Base-by-base conservation (phyloP, 2,113 vertebrate species). In the Gobiocypris rarus region DNA sequence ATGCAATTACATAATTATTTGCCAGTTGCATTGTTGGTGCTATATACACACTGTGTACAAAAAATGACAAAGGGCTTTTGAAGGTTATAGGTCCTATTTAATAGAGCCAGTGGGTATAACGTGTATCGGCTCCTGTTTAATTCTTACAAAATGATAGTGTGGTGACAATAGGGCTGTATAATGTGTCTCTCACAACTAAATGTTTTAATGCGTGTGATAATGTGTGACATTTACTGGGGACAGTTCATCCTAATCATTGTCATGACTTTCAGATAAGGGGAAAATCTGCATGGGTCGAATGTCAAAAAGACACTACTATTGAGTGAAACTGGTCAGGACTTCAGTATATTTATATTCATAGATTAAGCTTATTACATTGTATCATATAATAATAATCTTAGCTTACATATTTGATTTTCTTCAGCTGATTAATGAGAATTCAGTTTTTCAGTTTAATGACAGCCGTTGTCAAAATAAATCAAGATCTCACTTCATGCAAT, bases 141-240 rank as follows among this genome's bases (percentile, higher is more conserved):
- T 28, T 75, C 56, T 45, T 28, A 48, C 24, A 31, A 31, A 63
- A 48, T 63, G 54, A 75, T n/a, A 63, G 19, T 17, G 38, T 19
- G 26, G 24, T 24, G 50, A 26, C 65, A 54, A 70, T 43, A 54
- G 67, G 22, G 9, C 50, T 61, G 41, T n/a, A 41, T 28, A 52
- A 28, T 56, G 48, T 67, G 4, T 54, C 52, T 70, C 75, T 83
- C 13, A 52, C 13, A 67, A 22, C 59, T 67, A 69, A 76, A 65
- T 31, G 79, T 41, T 63, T 83, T 58, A 69, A 50, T 71, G 24
- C 3, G 24, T 38, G 14, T 10, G 58, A 45, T 65, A 81, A 70
- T 77, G 22, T 59, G 67, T 83, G 74, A 83, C 81, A 83, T 83
- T 77, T 77, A 59, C 26, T 22, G 38, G 52, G 43, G 19, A 45